Base-by-base conservation (phyloP, 1,140 invertebrate genomes). In the Orius insidiosus region DNA sequence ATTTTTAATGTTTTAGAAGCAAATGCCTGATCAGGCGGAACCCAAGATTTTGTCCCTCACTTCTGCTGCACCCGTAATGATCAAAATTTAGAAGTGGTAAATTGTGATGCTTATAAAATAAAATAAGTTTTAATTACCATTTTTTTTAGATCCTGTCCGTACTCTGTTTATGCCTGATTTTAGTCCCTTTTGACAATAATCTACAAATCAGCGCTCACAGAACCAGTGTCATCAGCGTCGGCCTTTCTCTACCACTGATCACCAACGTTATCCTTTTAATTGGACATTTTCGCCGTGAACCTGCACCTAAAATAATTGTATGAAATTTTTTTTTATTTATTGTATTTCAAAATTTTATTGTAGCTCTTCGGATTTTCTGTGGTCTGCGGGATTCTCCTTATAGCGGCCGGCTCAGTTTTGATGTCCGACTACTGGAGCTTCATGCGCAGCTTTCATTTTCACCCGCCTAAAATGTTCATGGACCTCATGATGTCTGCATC, bases 281-380 rank as follows among this genome's bases (percentile, higher is more conserved):
- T 19, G 65, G 69, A 2, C 64, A 74, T 39, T 53, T 70, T 19
- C 54, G 75, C 5, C 71, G 73, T 0, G 76, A 80, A 55, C 63
- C 68, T n/a, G 65, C 74, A 11, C 76, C 76, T 9, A 78, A 72
- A 61, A 67, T 67, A 60, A 75, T 74, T 37, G 67, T 69, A 58
- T n/a, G n/a, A n/a, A 60, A 60, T 47, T 52, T 13, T 45, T 9
- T 14, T 19, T 40, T 42, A 37, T 7, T 40, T 9, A 40, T 14
- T 45, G 38, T 35, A 14, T 45, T 18, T 24, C 3, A 38, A 40
- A 13, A 14, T 15, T 63, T 30, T 45, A 15, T 54, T 64, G 18
- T 59, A 68, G 67, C 65, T 70, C 5, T 57, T 74, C 8, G 57
- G 72, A n/a, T 78, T 78, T 54, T 69, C 75, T 0, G 55, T 71